Evolutionary conservation across 2,113 vertebrate species (phyloP).

Genomic region (Falco punctatus): DNA sequence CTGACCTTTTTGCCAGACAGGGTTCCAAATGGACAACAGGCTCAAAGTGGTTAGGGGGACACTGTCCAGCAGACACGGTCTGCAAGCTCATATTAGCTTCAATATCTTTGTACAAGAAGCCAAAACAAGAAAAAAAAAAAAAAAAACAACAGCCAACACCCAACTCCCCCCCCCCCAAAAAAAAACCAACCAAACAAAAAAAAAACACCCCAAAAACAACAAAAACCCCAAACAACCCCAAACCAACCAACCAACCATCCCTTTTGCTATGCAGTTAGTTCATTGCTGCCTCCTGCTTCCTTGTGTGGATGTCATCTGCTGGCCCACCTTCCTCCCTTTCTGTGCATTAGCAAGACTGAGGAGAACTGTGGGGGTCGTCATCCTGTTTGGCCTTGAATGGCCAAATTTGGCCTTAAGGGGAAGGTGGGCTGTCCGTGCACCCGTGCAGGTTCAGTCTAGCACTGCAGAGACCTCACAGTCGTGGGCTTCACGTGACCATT

Average conservation of each 20-base stretch:
- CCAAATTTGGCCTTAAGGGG: not conserved
- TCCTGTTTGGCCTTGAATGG: not conserved
- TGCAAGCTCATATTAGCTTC: not conserved
- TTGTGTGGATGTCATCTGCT: not conserved
- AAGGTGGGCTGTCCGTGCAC: fast-evolving
- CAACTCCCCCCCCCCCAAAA: too few relatives aligned
- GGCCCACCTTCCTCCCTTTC: not conserved
- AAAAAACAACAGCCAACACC: not conserved
- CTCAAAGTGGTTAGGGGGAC: not conserved
- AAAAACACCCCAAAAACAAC: too few relatives aligned
- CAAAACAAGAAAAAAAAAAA: not conserved
- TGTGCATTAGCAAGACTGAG: not conserved
- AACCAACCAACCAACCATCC: not conserved
- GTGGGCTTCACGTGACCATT: fast-evolving
- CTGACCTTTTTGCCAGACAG: not conserved
- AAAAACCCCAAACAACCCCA: too few relatives aligned
- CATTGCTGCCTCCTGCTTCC: not conserved
- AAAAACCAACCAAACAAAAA: too few relatives aligned
- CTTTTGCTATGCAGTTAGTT: not conserved
- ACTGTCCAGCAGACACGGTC: not conserved
- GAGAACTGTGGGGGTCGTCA: not conserved
- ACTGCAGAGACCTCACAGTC: fast-evolving
- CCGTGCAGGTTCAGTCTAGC: not conserved
- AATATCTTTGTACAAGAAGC: not conserved
- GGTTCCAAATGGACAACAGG: not conserved